Conservation (phyloP, 2,888 invertebrate genomes). For the Ectobius pallidus region DNA sequence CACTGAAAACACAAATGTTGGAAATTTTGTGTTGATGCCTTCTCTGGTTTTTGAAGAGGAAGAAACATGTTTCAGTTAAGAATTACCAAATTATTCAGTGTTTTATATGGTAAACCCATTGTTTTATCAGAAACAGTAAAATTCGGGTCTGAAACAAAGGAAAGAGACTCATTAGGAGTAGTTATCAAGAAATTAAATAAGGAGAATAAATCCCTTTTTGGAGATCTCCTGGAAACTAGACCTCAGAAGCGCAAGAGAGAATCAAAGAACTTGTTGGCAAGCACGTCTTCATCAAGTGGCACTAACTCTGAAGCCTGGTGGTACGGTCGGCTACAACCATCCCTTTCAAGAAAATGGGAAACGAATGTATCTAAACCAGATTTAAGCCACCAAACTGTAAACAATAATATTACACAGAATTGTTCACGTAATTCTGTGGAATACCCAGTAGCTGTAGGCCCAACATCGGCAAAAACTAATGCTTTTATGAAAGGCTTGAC, state of each 20-base stretch:
- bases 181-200: slow-evolving; percentile 44
- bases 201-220: slow-evolving; percentile 49
- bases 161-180: slow-evolving; percentile 18
- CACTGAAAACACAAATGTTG: too few species aligned
- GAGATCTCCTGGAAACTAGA: slow-evolving; percentile 46
- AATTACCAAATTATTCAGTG: neutral
- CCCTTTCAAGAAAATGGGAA: too few species aligned
- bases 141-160: neutral
- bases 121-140: neutral
- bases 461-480: too few species aligned
- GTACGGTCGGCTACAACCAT: neutral
- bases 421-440: neutral
- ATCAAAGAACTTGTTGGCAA: slow-evolving; percentile 37
- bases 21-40: too few species aligned
- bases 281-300: neutral
- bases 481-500: too few species aligned
- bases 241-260: slow-evolving; percentile 38
- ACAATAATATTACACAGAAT: neutral
- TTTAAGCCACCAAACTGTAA: neutral
- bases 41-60: too few species aligned
- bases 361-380: too few species aligned
- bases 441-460: neutral
- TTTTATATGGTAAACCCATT: neutral
- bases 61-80: too few species aligned
- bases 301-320: slow-evolving; percentile 24